Conservation (phyloP, 2,888 invertebrate species). For the Drosophila demipolita region DNA sequence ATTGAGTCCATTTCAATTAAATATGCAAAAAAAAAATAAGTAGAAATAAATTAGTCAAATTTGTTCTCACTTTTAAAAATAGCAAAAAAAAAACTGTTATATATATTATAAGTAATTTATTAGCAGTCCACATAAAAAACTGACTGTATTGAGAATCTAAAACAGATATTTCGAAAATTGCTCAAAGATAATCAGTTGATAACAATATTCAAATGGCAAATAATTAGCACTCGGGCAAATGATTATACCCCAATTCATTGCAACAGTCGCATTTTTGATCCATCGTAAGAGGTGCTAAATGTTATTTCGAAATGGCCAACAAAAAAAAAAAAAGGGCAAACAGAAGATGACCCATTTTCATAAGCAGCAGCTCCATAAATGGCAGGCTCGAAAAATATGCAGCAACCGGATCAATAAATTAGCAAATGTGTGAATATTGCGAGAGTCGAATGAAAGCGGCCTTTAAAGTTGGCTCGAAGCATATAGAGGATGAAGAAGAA, state of each 20-base stretch:
- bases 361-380: conserved; percentile 28
- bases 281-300: conserved; percentile 63
- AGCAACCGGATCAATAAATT: conserved; percentile 80
- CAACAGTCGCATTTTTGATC: conserved; percentile 10
- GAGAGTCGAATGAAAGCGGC: conserved; percentile 70
- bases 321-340: conserved; percentile 37
- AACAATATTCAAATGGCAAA: conserved; percentile 27
- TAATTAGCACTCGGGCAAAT: conserved; percentile 33
- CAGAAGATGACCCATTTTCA: conserved; percentile 67
- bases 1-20: conserved; percentile 46
- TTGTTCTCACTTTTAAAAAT: background rate
- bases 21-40: conserved; percentile 8
- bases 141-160: background rate
- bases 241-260: conserved; percentile 9
- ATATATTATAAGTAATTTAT: background rate
- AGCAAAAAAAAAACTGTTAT: background rate
- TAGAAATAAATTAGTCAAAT: no score
- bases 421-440: conserved; percentile 68
- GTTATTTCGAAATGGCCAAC: conserved; percentile 55
- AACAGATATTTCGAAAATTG: background rate
- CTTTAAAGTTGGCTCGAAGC: conserved; percentile 1
- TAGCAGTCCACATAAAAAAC: background rate
- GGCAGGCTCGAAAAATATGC: conserved; percentile 53
- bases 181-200: conserved; percentile 1
- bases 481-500: background rate